These are phyloP conservation scores for Drosophila lini DNA, from an alignment of 1,140 invertebrate species.

Conservation along the genomic window DNA sequence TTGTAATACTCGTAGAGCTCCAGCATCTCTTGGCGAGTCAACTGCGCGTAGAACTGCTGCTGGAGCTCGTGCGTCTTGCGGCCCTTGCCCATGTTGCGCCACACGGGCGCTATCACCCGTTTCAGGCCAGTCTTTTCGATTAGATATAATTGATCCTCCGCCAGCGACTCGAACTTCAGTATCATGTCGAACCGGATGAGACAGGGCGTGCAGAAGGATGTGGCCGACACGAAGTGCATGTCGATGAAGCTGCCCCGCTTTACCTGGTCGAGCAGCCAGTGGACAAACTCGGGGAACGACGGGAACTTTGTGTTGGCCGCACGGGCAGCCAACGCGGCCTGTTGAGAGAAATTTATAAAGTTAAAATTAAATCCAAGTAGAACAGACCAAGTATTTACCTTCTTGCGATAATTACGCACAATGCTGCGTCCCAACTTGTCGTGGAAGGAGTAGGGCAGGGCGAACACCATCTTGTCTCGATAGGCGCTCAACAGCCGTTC, in stretches of 20 bases:
- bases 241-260: conserved; percentile 89
- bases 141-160: conserved; percentile 93
- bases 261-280: conserved; percentile 89
- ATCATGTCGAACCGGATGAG: conserved; percentile 94
- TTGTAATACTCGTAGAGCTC: conserved; percentile 92
- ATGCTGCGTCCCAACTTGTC: conserved; percentile 91
- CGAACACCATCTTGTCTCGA: conserved; percentile 93
- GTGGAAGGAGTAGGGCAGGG: conserved; percentile 91
- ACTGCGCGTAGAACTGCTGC: conserved; percentile 90
- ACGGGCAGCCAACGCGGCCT: conserved; percentile 54
- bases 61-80: conserved; percentile 89
- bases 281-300: conserved; percentile 91
- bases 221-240: conserved; percentile 96
- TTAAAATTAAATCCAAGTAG: not conserved
- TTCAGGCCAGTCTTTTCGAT: conserved; percentile 91
- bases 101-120: conserved; percentile 91
- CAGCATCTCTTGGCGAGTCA: conserved; percentile 90
- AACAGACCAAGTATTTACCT: conserved; percentile 67
- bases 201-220: conserved; percentile 95
- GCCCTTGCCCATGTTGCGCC: conserved; percentile 91
- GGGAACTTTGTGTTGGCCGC: conserved; percentile 87
- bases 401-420: conserved; percentile 89
- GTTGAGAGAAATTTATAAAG: not conserved
- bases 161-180: conserved; percentile 94
- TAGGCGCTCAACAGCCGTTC: conserved; percentile 95